Evolutionary conservation across 1,140 invertebrate species (phyloP).

Genomic region (Augochlora pura): DNA sequence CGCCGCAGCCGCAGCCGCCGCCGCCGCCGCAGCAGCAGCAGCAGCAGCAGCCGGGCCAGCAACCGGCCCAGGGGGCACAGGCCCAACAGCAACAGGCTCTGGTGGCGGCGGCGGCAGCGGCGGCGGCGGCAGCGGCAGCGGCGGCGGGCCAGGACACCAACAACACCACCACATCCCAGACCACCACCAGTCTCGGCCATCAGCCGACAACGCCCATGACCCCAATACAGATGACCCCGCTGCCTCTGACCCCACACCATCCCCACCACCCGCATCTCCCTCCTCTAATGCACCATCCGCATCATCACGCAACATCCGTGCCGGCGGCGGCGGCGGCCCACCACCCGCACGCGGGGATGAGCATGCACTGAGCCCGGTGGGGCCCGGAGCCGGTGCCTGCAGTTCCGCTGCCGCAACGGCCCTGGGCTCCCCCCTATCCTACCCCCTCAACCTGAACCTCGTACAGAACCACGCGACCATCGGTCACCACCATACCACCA

Average conservation of each 20-base stretch:
- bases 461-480: conserved; percentile 69
- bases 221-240: conserved; percentile 79
- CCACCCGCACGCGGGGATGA: conserved; percentile 80
- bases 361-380: conserved; percentile 83
- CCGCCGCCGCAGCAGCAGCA: conserved; percentile 65
- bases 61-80: conserved; percentile 63
- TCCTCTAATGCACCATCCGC: conserved; percentile 79
- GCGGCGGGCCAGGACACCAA: conserved; percentile 72
- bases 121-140: conserved; percentile 61
- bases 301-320: conserved; percentile 78
- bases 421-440: conserved; percentile 80
- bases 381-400: conserved; percentile 79
- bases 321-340: conserved; percentile 66
- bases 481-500: conserved; percentile 58
- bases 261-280: conserved; percentile 79
- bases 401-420: conserved; percentile 77
- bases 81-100: conserved; percentile 60
- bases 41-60: conserved; percentile 71
- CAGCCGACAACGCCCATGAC: conserved; percentile 79
- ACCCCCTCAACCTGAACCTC: conserved; percentile 78
- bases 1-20: conserved; percentile 74
- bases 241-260: conserved; percentile 78
- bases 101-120: conserved; percentile 49
- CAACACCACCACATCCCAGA: conserved; percentile 75
- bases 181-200: conserved; percentile 73